These are phyloP conservation scores for Neogobius melanostomus DNA, from an alignment of 2,113 vertebrate genomes.

Conservation along the genomic window DNA sequence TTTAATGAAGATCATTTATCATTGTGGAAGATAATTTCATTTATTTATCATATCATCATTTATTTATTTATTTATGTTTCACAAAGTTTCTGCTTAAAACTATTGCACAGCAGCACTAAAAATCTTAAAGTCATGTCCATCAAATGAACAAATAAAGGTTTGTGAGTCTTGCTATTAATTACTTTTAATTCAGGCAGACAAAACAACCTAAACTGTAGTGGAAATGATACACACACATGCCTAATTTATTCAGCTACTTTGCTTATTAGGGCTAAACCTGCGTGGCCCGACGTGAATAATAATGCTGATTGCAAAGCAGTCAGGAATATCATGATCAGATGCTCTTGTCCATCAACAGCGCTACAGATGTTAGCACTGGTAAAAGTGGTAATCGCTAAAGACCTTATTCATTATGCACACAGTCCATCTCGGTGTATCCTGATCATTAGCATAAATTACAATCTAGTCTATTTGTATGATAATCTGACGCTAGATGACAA, in stretches of 20 bases:
- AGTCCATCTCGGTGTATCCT: conserved; percentile 45
- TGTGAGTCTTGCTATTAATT: conserved; percentile 26
- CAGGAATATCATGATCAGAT: conserved; percentile 61
- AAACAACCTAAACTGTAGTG: conserved; percentile 37
- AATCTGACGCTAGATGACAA: conserved; percentile 56
- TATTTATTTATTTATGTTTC: background rate
- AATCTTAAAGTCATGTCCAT: conserved; percentile 29
- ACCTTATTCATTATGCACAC: conserved; percentile 71
- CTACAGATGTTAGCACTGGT: conserved; percentile 63
- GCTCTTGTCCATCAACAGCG: conserved; percentile 62
- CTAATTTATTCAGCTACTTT: conserved; percentile 31
- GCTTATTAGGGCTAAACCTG: conserved; percentile 40
- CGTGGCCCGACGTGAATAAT: conserved; percentile 46
- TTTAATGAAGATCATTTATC: too few species aligned
- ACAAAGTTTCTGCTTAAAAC: background rate
- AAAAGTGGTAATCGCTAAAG: conserved; percentile 63
- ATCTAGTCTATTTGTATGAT: conserved; percentile 67
- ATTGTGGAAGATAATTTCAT: too few species aligned
- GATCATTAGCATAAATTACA: conserved; percentile 68
- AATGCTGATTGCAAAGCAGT: conserved; percentile 57
- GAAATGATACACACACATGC: conserved; percentile 5
- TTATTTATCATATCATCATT: too few species aligned
- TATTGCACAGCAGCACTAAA: background rate
- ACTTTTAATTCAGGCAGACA: conserved; percentile 23
- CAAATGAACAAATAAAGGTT: conserved; percentile 22